These are phyloP conservation scores for Rhopalosiphum maidis DNA, from an alignment of 1,140 invertebrate species.

Conservation along the genomic window DNA sequence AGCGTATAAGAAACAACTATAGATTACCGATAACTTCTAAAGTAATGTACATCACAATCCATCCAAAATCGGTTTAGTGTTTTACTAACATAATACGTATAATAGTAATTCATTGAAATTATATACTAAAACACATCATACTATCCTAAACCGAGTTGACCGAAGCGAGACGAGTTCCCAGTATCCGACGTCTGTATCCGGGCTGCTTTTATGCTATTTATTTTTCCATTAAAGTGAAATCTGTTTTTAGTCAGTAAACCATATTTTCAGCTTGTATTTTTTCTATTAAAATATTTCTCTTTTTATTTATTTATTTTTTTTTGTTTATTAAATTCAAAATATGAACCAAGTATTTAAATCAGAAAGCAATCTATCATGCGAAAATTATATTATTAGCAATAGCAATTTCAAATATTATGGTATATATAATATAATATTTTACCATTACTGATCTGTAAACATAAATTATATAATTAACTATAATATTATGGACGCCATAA, in stretches of 20 bases:
- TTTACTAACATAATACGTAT: background rate
- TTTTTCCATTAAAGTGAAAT: background rate
- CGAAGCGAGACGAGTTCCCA: background rate
- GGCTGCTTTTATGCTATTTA: background rate
- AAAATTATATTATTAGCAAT: no score
- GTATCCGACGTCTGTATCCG: background rate
- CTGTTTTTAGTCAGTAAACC: background rate
- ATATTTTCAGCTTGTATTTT: background rate
- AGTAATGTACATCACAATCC: background rate
- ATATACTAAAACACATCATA: background rate
- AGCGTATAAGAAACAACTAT: background rate
- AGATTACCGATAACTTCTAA: background rate
- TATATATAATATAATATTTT: no score
- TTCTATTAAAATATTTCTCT: background rate
- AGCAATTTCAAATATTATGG: no score
- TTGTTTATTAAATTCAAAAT: no score
- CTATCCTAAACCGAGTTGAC: background rate
- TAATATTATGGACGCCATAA: no score
- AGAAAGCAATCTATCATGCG: no score
- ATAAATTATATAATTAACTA: no score
- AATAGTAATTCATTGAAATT: background rate
- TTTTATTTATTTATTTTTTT: no score
- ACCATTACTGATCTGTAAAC: no score
- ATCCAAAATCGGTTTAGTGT: background rate
- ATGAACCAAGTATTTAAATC: no score